These are phyloP conservation scores for Ochropleura plecta DNA, from an alignment of 2,888 invertebrate genomes.

Conservation along the genomic window DNA sequence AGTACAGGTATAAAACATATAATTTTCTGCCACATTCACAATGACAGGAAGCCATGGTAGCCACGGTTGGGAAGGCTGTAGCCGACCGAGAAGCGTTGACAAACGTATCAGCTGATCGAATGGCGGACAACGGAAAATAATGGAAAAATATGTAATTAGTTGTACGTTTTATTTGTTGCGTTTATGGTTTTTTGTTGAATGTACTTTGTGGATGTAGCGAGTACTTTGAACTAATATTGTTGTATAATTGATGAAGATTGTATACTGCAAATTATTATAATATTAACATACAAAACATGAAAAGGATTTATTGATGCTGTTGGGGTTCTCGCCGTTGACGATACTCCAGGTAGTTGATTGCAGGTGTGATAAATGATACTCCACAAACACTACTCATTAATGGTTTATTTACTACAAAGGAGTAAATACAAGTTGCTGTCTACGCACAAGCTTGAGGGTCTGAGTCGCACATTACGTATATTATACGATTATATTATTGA, in stretches of 20 bases:
- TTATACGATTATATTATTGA: too few species aligned
- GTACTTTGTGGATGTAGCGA: not conserved
- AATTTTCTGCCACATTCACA: constrained; percentile 52
- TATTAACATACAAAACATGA: too few species aligned
- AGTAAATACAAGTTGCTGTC: too few species aligned
- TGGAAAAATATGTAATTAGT: constrained; percentile 41
- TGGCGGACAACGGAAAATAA: constrained; percentile 55
- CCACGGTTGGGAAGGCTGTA: constrained; percentile 59
- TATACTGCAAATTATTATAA: not conserved
- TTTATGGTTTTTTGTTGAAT: constrained; percentile 26
- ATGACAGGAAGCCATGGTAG: constrained; percentile 58
- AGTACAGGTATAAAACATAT: constrained; percentile 41
- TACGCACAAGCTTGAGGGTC: too few species aligned
- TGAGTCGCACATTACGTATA: too few species aligned
- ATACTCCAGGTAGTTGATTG: too few species aligned
- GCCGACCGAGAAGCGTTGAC: constrained; percentile 56
- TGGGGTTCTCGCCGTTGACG: too few species aligned
- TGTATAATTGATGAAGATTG: not conserved
- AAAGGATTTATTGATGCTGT: too few species aligned
- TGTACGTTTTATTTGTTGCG: constrained; percentile 19
- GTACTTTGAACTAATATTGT: not conserved
- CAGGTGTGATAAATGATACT: too few species aligned
- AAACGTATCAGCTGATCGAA: constrained; percentile 59
- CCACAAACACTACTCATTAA: too few species aligned
- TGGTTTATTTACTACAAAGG: too few species aligned